Evolutionary conservation across 2,113 vertebrate species (phyloP).

Genomic region (Pica pica): DNA sequence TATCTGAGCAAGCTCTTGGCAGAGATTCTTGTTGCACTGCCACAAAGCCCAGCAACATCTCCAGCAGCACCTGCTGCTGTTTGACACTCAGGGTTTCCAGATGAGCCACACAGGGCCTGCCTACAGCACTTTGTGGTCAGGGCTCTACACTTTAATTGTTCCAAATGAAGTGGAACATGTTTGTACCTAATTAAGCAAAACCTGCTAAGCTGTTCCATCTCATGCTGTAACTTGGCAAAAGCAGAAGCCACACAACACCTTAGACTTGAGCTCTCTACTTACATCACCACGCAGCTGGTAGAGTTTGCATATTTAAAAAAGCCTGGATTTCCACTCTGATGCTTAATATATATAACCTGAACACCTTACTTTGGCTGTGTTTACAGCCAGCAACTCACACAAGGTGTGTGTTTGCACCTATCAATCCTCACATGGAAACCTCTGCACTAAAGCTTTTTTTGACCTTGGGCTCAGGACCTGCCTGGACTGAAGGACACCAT

Average conservation of each 20-base stretch:
- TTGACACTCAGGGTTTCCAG: conserved; percentile 71
- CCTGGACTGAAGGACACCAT: not conserved
- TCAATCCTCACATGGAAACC: not conserved
- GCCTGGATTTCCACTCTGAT: not conserved
- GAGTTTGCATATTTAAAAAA: not conserved
- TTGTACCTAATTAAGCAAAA: not conserved
- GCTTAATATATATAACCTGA: not conserved
- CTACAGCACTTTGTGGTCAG: conserved; percentile 43
- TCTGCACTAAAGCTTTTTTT: not conserved
- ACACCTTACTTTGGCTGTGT: not conserved
- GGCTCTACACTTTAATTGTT: conserved; percentile 16
- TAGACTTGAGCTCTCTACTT: not conserved
- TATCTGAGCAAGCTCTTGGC: not conserved
- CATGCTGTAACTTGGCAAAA: not conserved
- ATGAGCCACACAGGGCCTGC: conserved; percentile 11
- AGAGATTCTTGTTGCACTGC: not conserved
- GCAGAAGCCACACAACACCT: not conserved
- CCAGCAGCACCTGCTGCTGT: not conserved
- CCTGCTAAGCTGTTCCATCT: conserved; percentile 40
- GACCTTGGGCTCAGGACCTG: not conserved
- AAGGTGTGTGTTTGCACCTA: fast-evolving
- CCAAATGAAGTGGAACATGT: conserved; percentile 62
- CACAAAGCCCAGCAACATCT: not conserved
- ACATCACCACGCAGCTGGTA: not conserved
- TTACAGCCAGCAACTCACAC: fast-evolving